These are phyloP conservation scores for Notechis scutatus DNA, from an alignment of 2,113 vertebrate genomes.

Conservation along the genomic window DNA sequence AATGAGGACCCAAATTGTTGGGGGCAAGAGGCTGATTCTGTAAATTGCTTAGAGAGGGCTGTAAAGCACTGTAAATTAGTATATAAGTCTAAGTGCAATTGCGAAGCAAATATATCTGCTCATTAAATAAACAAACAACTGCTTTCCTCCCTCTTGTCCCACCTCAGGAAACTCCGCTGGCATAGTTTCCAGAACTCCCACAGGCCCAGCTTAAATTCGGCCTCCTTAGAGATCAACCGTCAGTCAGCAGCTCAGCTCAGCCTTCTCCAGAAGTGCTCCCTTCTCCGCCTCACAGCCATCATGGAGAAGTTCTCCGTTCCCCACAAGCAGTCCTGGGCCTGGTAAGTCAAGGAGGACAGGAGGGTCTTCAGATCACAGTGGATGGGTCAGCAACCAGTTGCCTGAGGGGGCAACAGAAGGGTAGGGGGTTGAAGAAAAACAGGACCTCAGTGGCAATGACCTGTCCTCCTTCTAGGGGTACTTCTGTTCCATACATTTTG, in stretches of 20 bases:
- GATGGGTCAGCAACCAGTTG: background rate
- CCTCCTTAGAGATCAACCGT: slow-evolving; percentile 83
- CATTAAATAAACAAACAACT: background rate
- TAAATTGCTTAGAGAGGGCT: background rate
- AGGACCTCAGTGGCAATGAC: background rate
- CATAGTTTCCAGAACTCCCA: slow-evolving; percentile 89
- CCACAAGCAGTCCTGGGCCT: slow-evolving; percentile 78
- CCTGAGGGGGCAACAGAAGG: no score
- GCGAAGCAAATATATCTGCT: background rate
- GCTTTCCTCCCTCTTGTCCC: background rate
- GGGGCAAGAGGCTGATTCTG: background rate
- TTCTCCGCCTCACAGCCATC: slow-evolving; percentile 81
- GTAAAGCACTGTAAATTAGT: background rate
- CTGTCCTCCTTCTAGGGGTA: no score
- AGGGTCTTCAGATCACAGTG: background rate
- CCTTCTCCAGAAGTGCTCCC: slow-evolving; percentile 83
- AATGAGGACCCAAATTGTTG: background rate
- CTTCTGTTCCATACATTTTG: background rate
- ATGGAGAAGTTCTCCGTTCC: slow-evolving; percentile 81
- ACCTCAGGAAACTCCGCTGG: slow-evolving; percentile 80
- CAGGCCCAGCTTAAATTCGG: slow-evolving; percentile 80
- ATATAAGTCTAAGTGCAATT: background rate
- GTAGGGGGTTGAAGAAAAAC: background rate
- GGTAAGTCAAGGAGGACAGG: slow-evolving; percentile 65
- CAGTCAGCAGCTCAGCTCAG: slow-evolving; percentile 84